Evolutionary conservation across 2,113 vertebrate species (phyloP).

Genomic region (Peromyscus californicus): DNA sequence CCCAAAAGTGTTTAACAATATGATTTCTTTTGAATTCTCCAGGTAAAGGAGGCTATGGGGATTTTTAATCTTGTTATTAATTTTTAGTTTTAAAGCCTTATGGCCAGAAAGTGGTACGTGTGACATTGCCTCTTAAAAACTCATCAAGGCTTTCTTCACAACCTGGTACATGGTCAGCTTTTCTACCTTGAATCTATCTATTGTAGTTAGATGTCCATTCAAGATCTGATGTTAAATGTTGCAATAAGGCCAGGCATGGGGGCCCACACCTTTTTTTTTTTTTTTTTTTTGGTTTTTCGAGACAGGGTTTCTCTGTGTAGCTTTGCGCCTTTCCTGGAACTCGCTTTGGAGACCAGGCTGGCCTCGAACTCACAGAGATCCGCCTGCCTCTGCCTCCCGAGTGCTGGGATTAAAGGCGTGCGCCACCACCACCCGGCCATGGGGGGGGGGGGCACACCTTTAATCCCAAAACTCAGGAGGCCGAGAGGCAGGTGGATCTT

Average conservation of each 20-base stretch:
- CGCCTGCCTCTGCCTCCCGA: no score
- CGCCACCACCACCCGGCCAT: no score
- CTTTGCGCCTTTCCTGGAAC: no score
- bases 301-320: no score
- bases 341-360: no score
- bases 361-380: no score
- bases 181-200: not conserved
- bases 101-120: not conserved
- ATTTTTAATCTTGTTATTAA: not conserved
- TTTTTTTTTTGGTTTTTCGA: no score
- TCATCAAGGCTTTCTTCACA: not conserved
- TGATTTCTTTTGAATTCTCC: not conserved
- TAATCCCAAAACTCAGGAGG: not conserved
- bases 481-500: not conserved
- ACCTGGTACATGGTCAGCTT: not conserved
- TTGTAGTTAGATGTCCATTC: constrained; percentile 13
- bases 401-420: no score
- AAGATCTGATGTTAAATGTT: not conserved
- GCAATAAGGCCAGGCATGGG: not conserved
- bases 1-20: not conserved
- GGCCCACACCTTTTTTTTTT: not conserved
- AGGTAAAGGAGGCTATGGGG: not conserved
- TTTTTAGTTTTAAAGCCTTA: constrained; percentile 9
- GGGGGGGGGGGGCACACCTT: no score
- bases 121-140: not conserved